Percentiles rank a stretch among this genome's conserved stretches.
These are phyloP conservation scores for Calephelis perditalis DNA, from an alignment of 2,888 invertebrate species.

Conservation along the genomic window DNA sequence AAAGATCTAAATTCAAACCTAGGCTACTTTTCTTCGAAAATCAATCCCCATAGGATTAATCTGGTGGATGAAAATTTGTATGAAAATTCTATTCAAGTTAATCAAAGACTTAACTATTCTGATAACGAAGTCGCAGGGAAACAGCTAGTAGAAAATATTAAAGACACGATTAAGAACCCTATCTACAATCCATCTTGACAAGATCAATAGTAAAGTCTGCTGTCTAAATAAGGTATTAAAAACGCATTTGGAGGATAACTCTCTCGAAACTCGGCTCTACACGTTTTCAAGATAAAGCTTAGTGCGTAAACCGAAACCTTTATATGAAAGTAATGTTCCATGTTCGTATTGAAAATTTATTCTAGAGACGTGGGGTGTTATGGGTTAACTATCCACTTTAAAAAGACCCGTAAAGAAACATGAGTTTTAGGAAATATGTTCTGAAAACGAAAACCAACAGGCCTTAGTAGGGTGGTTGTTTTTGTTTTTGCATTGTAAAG, in stretches of 20 bases:
- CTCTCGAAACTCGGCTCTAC: constrained; percentile 35
- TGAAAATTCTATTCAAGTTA: too few species aligned
- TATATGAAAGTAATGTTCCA: constrained; percentile 67
- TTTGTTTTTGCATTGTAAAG: constrained; percentile 3
- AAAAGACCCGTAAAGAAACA: background rate
- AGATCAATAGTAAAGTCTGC: constrained; percentile 38
- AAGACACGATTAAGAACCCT: constrained; percentile 13
- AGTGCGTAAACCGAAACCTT: constrained; percentile 51
- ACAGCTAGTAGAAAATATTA: too few species aligned
- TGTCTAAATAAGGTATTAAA: constrained; percentile 60
- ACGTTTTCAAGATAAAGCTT: constrained; percentile 39
- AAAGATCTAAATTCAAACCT: too few species aligned
- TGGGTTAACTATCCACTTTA: constrained; percentile 33
- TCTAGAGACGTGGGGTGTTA: constrained; percentile 63
- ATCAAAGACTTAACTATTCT: too few species aligned
- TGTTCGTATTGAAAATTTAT: constrained; percentile 74
- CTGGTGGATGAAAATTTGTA: too few species aligned
- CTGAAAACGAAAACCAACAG: background rate
- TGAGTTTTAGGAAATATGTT: background rate
- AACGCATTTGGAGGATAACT: constrained; percentile 56
- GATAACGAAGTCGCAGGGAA: too few species aligned
- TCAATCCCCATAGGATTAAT: too few species aligned
- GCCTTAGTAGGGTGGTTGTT: background rate
- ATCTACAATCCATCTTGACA: constrained; percentile 38
- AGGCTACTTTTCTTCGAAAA: too few species aligned